These are phyloP conservation scores for Ceratina calcarata DNA, from an alignment of 1,140 invertebrate genomes.

Conservation along the genomic window DNA sequence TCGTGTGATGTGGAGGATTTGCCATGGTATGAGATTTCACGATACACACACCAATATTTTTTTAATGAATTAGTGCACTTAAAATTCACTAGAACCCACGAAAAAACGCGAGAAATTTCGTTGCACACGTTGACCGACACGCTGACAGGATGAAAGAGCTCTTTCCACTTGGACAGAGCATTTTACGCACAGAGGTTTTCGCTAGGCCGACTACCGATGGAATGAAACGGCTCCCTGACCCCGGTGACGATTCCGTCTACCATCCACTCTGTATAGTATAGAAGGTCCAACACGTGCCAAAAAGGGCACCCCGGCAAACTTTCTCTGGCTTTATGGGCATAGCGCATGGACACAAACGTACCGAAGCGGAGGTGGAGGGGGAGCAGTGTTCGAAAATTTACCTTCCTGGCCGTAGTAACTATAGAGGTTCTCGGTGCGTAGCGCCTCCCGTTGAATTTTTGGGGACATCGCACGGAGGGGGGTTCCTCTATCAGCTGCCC, in stretches of 20 bases:
- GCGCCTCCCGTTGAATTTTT: background rate
- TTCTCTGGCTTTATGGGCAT: slow-evolving; percentile 70
- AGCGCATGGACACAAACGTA: slow-evolving; percentile 34
- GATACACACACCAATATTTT: background rate
- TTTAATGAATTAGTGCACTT: too few species aligned
- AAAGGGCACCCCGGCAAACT: slow-evolving; percentile 72
- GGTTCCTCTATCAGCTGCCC: slow-evolving; percentile 70
- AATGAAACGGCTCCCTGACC: slow-evolving; percentile 70
- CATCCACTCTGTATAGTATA: too few species aligned
- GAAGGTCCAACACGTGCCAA: slow-evolving; percentile 74
- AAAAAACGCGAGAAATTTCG: too few species aligned
- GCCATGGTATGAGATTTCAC: slow-evolving; percentile 45
- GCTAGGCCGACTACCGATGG: slow-evolving; percentile 57
- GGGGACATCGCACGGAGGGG: slow-evolving; percentile 40
- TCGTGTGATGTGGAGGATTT: slow-evolving; percentile 59
- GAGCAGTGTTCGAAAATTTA: slow-evolving; percentile 22
- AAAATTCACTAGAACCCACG: too few species aligned
- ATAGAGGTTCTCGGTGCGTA: slow-evolving; percentile 1
- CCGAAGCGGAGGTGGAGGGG: slow-evolving; percentile 38
- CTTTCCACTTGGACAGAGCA: too few species aligned
- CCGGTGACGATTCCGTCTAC: too few species aligned
- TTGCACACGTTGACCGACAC: too few species aligned
- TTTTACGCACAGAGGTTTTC: too few species aligned
- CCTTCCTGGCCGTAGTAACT: slow-evolving; percentile 9
- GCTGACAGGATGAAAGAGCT: too few species aligned